Evolutionary conservation across 2,113 vertebrate genomes (phyloP), one percentile per base, ranked within the genome.

Genomic region (Ceyx margarethae): DNA sequence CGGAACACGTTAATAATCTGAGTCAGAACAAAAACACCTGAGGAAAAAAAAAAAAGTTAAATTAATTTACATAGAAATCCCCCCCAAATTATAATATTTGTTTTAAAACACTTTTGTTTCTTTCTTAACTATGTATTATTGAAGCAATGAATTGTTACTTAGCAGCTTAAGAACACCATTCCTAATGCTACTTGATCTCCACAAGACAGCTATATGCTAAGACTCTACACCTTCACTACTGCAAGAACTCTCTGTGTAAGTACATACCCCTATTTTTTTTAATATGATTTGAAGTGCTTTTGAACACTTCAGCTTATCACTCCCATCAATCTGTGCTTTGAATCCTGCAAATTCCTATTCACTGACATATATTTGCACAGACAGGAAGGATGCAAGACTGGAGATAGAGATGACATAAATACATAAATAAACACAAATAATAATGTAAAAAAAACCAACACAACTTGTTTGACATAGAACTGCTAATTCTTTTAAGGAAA

Each of bases 1-100:
- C 99, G 98, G 95, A 99, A 99, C 77, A 98, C 98, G 92, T 99
- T 99, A 96, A 99, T 99, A 95, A 99, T 98, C 93, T 98, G 98
- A 85, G 99, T 99, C 97, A 99, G 94, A 81, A 99, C 98, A 96
- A 99, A 95, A 89, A 99, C 97, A 78, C 99, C 99, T 99, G 95
- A n/a, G 72, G 86, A 69, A 85, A 33, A 43, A 46, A n/a, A n/a
- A 46, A 43, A 69, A 73, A 16, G 2, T 17, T 17, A 79, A 87
- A 29, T 51, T 69, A 69, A 84, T 76, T 87, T n/a, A 80, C 37
- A 80, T 21, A 84, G 28, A 91, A 73, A 33, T 64, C 25, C 43
- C 15, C 10, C 25, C 66, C 9, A 10, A 50, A 48, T n/a, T 7
- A 6, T 26, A 61, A 7, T 54, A 69, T 22, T 73, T 45, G 12